These are phyloP conservation scores for Xenopus petersii DNA, from an alignment of 2,797 vertebrate species.

Conservation along the genomic window DNA sequence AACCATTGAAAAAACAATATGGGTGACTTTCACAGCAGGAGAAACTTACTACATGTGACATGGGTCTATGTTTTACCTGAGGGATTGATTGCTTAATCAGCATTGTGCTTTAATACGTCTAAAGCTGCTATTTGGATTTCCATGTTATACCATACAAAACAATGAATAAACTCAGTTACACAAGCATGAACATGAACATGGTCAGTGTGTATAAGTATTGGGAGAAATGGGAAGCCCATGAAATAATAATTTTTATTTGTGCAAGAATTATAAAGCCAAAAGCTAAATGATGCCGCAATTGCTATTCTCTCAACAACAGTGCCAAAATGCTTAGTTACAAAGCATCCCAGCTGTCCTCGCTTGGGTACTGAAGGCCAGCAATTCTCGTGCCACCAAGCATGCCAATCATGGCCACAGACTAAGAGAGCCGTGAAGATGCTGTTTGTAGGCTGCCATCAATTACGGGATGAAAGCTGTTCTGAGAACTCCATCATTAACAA, in stretches of 20 bases:
- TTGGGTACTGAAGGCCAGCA: constrained; percentile 74
- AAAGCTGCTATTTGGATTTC: too few relatives aligned
- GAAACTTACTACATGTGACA: too few relatives aligned
- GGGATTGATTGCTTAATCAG: too few relatives aligned
- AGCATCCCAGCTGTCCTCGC: constrained; percentile 77
- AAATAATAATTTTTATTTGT: constrained; percentile 77
- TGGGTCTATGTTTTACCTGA: too few relatives aligned
- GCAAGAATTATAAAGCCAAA: constrained; percentile 73
- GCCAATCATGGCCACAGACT: constrained; percentile 67
- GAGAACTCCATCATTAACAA: constrained; percentile 74
- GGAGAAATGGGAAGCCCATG: constrained; percentile 75
- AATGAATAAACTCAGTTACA: constrained; percentile 60
- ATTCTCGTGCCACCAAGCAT: constrained; percentile 69
- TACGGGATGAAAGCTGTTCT: constrained; percentile 68
- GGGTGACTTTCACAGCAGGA: too few relatives aligned
- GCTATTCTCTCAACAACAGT: constrained; percentile 73
- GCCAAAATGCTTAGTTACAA: constrained; percentile 74
- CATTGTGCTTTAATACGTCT: too few relatives aligned
- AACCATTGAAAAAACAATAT: too few relatives aligned
- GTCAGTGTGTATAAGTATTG: constrained; percentile 68
- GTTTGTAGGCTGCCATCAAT: constrained; percentile 67
- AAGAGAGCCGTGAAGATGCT: constrained; percentile 60
- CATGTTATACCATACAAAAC: too few relatives aligned
- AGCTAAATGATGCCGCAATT: constrained; percentile 76
- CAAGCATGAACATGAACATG: constrained; percentile 58